Evolutionary conservation across 2,797 vertebrate species (phyloP).

Genomic region (Melanitta fusca): DNA sequence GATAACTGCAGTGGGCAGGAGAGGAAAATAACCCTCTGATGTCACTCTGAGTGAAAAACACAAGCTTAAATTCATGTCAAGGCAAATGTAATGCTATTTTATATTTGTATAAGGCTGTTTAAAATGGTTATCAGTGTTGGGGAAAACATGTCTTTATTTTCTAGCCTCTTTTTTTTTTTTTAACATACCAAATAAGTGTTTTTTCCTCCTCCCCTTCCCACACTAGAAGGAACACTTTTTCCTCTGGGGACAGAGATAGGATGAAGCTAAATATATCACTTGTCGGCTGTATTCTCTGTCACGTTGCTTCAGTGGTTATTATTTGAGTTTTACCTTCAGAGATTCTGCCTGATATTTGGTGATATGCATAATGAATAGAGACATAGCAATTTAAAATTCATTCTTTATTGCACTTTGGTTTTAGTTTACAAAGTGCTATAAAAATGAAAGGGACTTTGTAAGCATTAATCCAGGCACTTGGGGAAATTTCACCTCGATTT

Average conservation of each 20-base stretch:
- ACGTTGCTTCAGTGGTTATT: constrained; percentile 35
- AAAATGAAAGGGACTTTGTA: background rate
- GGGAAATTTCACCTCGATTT: background rate
- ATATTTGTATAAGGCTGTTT: constrained; percentile 12
- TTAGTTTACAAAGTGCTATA: background rate
- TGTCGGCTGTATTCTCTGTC: constrained; percentile 46
- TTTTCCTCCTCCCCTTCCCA: background rate
- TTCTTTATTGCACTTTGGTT: background rate
- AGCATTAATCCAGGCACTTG: background rate
- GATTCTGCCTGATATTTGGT: background rate
- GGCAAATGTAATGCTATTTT: constrained; percentile 41
- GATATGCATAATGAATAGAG: constrained; percentile 2
- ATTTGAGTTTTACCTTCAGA: constrained; percentile 40
- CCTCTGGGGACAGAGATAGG: constrained; percentile 8
- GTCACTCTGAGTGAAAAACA: background rate
- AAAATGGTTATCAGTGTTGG: constrained; percentile 34
- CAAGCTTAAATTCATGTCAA: constrained; percentile 21
- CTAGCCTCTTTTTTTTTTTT: background rate
- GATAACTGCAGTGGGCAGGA: background rate
- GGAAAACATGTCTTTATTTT: constrained; percentile 27
- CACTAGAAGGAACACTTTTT: constrained; percentile 3
- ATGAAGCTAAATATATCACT: constrained; percentile 48
- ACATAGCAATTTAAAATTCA: background rate
- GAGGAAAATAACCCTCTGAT: constrained; percentile 1
- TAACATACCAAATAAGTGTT: background rate